Evolutionary conservation across 2,113 vertebrate species (phyloP).

Genomic region (Tringa solitaria): DNA sequence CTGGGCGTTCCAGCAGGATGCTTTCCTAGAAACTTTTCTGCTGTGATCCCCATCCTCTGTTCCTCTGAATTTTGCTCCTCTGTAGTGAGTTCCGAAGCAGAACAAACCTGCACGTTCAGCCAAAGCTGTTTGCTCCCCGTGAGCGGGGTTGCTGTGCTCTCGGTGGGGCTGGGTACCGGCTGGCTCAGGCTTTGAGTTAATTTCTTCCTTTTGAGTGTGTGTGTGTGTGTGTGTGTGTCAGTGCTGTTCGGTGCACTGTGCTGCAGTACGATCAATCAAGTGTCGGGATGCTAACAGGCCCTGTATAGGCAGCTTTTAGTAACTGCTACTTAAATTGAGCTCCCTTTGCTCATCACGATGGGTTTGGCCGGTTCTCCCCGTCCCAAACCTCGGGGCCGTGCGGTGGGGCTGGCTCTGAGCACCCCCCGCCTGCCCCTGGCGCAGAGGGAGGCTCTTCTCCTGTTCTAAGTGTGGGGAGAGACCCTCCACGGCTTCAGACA

Average conservation of each 20-base stretch:
- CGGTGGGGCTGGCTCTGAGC: not conserved
- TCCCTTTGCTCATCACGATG: not conserved
- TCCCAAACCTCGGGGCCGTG: not conserved
- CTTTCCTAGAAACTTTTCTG: not conserved
- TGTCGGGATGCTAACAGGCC: not conserved
- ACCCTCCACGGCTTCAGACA: not conserved
- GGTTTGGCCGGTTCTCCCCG: not conserved
- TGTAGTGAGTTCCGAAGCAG: not conserved
- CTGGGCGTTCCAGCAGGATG: not conserved
- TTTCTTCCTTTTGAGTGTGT: not conserved
- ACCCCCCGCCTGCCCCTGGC: not conserved
- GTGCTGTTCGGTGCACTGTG: not conserved
- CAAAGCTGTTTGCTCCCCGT: not conserved
- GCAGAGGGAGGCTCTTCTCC: not conserved
- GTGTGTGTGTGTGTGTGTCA: not conserved
- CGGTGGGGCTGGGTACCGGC: not conserved
- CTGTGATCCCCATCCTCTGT: not conserved
- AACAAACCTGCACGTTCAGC: fast-evolving
- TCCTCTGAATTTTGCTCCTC: not conserved
- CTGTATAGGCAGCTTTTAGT: not conserved
- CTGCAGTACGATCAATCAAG: not conserved
- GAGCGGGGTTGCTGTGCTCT: not conserved
- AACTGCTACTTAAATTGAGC: not conserved
- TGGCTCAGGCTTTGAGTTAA: not conserved
- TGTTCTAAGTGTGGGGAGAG: not conserved